These are phyloP conservation scores for Psilopogon haemacephalus DNA, from an alignment of 2,113 vertebrate species.

Conservation along the genomic window DNA sequence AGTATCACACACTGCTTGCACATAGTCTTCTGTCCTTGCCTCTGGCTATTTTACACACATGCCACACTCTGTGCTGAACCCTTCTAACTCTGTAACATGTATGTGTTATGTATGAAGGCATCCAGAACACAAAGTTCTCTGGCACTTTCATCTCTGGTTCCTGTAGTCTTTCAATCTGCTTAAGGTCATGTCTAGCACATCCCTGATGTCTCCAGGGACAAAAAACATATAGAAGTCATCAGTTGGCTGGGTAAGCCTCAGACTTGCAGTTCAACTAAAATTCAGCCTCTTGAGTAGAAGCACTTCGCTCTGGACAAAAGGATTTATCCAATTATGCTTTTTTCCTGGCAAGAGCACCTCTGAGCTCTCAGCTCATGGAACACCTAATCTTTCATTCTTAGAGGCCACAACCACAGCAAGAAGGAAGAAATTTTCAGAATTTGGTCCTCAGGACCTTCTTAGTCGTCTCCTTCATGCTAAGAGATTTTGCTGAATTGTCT, in stretches of 20 bases:
- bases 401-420: background rate
- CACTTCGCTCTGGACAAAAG: background rate
- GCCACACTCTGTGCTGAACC: background rate
- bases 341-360: background rate
- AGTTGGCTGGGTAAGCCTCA: background rate
- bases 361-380: background rate
- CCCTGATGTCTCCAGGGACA: background rate
- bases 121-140: background rate
- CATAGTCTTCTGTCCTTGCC: background rate
- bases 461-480: background rate
- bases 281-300: background rate
- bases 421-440: background rate
- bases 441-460: background rate
- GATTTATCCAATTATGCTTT: background rate
- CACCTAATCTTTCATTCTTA: accelerated
- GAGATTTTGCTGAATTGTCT: background rate
- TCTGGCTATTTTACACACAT: background rate
- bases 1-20: background rate
- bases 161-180: background rate
- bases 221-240: background rate
- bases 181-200: background rate
- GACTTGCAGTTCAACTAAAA: background rate
- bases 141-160: background rate
- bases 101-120: background rate
- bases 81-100: background rate